Conservation (phyloP, 2,113 vertebrate species). For the Scalopus aquaticus region DNA sequence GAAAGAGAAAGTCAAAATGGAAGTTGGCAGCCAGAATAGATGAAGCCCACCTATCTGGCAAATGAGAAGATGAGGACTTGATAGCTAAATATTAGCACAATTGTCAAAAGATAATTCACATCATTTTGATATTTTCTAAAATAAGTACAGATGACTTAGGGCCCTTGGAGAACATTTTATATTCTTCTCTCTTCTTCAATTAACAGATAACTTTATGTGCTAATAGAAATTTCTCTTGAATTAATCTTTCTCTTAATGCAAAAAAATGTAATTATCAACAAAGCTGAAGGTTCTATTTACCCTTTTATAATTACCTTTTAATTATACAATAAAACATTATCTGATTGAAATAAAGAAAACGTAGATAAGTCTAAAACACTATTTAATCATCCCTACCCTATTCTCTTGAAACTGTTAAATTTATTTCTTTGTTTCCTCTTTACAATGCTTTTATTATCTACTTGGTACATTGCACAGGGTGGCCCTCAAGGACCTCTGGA, state of each 20-base stretch:
- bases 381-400: background rate
- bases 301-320: slow-evolving; percentile 18
- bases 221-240: background rate
- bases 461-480: background rate
- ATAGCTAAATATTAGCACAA: background rate
- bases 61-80: background rate
- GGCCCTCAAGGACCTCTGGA: background rate
- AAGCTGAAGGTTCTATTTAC: background rate
- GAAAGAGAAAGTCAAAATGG: background rate
- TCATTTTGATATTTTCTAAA: background rate
- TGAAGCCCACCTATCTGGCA: background rate
- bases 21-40: background rate
- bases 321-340: background rate
- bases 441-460: background rate
- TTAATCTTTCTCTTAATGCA: slow-evolving; percentile 15
- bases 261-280: slow-evolving; percentile 23
- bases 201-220: background rate
- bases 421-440: slow-evolving; percentile 22
- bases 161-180: background rate
- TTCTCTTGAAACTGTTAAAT: background rate
- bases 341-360: background rate
- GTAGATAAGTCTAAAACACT: background rate
- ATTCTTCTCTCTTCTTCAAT: background rate
- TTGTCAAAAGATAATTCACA: background rate
- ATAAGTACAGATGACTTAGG: background rate